phyloP scores from a whole-genome alignment of 2,113 vertebrate species.

The Glaucidium brasilianum region DNA sequence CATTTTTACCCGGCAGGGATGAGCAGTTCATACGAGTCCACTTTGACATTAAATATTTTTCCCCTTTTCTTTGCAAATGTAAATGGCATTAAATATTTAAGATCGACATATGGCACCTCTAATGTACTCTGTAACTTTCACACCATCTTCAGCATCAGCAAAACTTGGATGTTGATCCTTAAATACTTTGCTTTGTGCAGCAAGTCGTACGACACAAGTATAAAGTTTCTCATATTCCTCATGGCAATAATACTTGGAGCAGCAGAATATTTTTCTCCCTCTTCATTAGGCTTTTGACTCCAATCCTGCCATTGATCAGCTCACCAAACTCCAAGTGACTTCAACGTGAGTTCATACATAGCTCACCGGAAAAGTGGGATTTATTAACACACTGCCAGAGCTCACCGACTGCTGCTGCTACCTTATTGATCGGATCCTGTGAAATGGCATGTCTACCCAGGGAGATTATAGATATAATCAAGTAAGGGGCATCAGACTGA shows the following conservation, averaged over 20 bases:
- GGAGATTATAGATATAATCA: conserved; percentile 9
- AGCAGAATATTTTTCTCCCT: not conserved
- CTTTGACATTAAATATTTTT: rapidly evolving
- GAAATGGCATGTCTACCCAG: not conserved
- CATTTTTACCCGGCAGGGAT: not conserved
- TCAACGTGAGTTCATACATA: not conserved
- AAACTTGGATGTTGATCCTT: not conserved
- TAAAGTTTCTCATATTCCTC: not conserved
- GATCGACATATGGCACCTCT: not conserved
- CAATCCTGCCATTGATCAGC: conserved; percentile 29
- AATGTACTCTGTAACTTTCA: not conserved
- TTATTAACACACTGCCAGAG: conserved; percentile 37
- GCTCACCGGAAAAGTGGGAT: conserved; percentile 41
- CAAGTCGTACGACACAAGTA: not conserved
- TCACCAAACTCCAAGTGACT: conserved; percentile 32
- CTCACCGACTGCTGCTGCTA: not conserved
- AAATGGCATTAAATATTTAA: not conserved
- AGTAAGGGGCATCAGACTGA: not conserved
- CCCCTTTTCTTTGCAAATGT: not conserved
- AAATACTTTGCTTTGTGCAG: not conserved
- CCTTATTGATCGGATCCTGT: not conserved
- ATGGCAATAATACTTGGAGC: not conserved
- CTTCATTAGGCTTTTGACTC: not conserved
- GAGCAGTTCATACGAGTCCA: not conserved
- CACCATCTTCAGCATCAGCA: not conserved